A percentile compares a stretch with the other conserved stretches of the same genome.
phyloP scores from a whole-genome alignment of 2,888 invertebrate genomes.

The Abrostola tripartita region DNA sequence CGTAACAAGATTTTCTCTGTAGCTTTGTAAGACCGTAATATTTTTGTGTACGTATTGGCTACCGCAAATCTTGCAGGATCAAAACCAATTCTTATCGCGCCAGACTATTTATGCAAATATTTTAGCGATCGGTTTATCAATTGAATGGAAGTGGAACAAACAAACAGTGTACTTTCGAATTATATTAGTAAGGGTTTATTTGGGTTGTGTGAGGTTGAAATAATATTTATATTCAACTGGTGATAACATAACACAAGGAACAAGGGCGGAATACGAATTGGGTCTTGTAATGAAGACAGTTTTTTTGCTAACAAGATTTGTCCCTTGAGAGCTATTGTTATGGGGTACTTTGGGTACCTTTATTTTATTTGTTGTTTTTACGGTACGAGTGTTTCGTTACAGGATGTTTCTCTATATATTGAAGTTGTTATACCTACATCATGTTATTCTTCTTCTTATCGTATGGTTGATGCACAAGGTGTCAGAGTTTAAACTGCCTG shows the following conservation, averaged over 20 bases:
- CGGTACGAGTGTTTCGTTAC: background rate
- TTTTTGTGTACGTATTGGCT: too few relatives aligned
- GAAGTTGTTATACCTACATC: too few relatives aligned
- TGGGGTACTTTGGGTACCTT: conserved; percentile 6
- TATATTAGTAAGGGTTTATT: conserved; percentile 4
- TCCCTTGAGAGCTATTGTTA: conserved; percentile 4
- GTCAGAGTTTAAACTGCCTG: too few relatives aligned
- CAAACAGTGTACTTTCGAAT: conserved; percentile 5
- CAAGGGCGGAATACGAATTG: conserved; percentile 22
- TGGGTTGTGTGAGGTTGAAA: conserved; percentile 5
- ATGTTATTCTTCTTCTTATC: too few relatives aligned
- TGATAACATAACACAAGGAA: conserved; percentile 9
- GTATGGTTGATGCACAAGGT: too few relatives aligned
- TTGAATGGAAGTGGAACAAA: conserved; percentile 6
- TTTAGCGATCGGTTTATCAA: background rate
- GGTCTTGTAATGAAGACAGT: conserved; percentile 12
- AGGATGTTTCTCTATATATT: too few relatives aligned
- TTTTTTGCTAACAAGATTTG: conserved; percentile 4
- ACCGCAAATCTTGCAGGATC: too few relatives aligned
- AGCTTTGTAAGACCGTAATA: background rate
- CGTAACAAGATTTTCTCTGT: conserved; percentile 9
- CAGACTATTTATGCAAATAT: too few relatives aligned
- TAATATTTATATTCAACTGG: conserved; percentile 17
- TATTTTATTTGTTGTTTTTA: conserved; percentile 6
- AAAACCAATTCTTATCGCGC: too few relatives aligned